Evolutionary conservation across 2,888 invertebrate species (phyloP), one percentile per base, ranked within the genome.

Genomic region (Sinhomidia bicolor): DNA sequence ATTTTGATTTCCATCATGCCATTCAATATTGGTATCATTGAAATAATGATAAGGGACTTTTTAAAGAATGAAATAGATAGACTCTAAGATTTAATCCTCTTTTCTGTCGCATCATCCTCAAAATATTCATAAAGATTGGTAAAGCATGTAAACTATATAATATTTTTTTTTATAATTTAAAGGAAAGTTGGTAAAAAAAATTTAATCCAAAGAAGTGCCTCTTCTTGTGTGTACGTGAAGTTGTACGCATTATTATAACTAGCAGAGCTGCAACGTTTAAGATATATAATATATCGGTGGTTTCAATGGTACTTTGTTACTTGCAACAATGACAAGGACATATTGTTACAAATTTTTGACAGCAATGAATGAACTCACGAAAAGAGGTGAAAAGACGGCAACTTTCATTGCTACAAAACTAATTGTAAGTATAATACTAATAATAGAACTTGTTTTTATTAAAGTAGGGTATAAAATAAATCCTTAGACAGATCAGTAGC

Each of bases 301-400:
- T 23, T 57, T 62, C 12, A 12, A 36, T 17, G 36, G 17, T 68
- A 7, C 68, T 74, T 74, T 47, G 44, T 44, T 44, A 74, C 47
- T 74, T 74, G 26, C 57, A 79, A 60, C 78, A 79, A 79, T 79
- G 78, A 79, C 78, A 79, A 54, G 32, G 78, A 79, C 78, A 79
- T 79, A 79, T 79, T 79, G 36, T 79, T 54, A 54, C 47, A 32
- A 51, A 51, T n/a, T 54, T 71, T 79, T 79, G 78, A 23, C 47
- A 12, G 26, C 29, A 26, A 26, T 10, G 14, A 26, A 79, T 57
- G 36, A 32, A 41, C 78, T 29, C 54, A 54, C 78, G 54, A 51
- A 54, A 17, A 20, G 23, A 54, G 54, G 78, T 54, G 57, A 57
- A 54, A 29, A 54, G 12, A 20, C 26, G 4, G 32, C 44, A 36